phyloP scores from a whole-genome alignment of 2,797 vertebrate species.

The Merluccius polli region DNA sequence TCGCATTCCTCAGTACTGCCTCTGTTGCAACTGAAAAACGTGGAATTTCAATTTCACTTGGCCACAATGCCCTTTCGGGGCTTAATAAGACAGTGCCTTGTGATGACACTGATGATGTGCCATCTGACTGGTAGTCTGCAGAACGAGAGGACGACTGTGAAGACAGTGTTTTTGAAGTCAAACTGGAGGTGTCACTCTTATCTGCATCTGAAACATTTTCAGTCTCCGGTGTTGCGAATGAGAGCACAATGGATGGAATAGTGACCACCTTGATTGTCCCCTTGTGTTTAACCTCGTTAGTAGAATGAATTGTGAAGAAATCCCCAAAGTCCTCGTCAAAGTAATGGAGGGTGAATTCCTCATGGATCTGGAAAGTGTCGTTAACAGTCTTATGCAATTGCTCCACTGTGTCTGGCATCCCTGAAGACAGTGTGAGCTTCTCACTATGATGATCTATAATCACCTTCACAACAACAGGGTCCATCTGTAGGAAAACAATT shows the following conservation, averaged over 20 bases:
- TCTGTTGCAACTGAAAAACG: constrained; percentile 30
- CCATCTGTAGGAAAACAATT: neutral
- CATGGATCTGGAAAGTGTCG: constrained; percentile 18
- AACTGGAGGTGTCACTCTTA: constrained; percentile 2
- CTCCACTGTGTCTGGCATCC: constrained; percentile 27
- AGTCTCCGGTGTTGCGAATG: neutral
- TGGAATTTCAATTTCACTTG: constrained; percentile 30
- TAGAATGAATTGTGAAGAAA: constrained; percentile 20
- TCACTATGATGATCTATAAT: constrained; percentile 23
- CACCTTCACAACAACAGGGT: constrained; percentile 26
- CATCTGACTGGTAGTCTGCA: neutral
- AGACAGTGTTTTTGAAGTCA: neutral
- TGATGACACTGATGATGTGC: constrained; percentile 15
- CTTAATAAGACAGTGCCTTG: constrained; percentile 16
- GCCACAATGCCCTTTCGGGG: constrained; percentile 4
- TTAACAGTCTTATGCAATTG: constrained; percentile 26
- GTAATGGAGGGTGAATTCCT: constrained; percentile 28
- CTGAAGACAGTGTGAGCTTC: constrained; percentile 29
- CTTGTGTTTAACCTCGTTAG: constrained; percentile 21
- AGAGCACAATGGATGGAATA: constrained; percentile 17
- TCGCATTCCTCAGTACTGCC: constrained; percentile 28
- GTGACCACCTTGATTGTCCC: constrained; percentile 25
- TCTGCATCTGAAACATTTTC: neutral
- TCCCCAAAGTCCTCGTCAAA: constrained; percentile 27
- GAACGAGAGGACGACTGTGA: no score